Evolutionary conservation across 1,140 invertebrate species (phyloP), one percentile per base, ranked within the genome.

Genomic region (Pinna nobilis): DNA sequence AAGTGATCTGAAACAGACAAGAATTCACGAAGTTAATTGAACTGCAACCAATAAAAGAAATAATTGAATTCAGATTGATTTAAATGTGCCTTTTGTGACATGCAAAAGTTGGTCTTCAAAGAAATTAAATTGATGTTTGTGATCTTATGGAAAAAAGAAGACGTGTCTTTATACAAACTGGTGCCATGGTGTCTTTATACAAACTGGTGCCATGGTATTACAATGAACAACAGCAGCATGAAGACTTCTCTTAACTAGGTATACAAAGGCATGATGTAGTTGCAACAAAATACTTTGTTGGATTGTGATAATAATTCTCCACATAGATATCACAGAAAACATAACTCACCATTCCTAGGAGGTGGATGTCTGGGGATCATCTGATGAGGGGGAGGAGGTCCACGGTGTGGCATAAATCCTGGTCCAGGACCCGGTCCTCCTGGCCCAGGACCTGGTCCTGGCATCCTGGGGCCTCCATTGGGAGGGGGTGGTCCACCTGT

Each of bases 1-100:
- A 95, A 79, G 32, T 66, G 72, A 23, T 71, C 78, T 77, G 59
- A 50, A 66, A 72, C 23, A 64, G n/a, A 63, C 0, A 57, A 33
- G 9, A 25, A 70, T 7, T 30, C n/a, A n/a, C n/a, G n/a, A n/a
- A n/a, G n/a, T n/a, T n/a, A n/a, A n/a, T n/a, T n/a, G n/a, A n/a
- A n/a, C n/a, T n/a, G n/a, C n/a, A n/a, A n/a, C n/a, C n/a, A n/a
- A n/a, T n/a, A n/a, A n/a, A n/a, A n/a, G n/a, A n/a, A n/a, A n/a
- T n/a, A n/a, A n/a, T n/a, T n/a, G n/a, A n/a, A n/a, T n/a, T n/a
- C n/a, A n/a, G n/a, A n/a, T n/a, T n/a, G n/a, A n/a, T n/a, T n/a
- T n/a, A n/a, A n/a, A n/a, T n/a, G n/a, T n/a, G n/a, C n/a, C n/a
- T n/a, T n/a, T n/a, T n/a, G n/a, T n/a, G n/a, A n/a, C n/a, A n/a